Conservation (phyloP, 2,888 invertebrate species). For the Rhabditophanes sp. region DNA sequence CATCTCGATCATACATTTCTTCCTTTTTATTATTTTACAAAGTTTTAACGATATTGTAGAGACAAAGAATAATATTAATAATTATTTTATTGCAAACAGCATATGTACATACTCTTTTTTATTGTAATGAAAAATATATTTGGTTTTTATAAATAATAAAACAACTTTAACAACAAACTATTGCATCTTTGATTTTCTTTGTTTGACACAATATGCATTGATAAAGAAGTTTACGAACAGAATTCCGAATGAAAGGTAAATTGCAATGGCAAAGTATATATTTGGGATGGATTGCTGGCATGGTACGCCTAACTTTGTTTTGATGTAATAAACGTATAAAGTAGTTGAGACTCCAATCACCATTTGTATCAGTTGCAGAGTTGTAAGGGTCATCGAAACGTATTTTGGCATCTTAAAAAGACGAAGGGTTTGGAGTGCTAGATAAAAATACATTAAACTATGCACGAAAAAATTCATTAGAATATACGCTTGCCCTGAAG, state of each 20-base stretch:
- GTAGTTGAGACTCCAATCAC: conserved; percentile 36
- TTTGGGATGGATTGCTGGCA: conserved; percentile 39
- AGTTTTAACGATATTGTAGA: no score
- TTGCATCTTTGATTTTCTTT: no score
- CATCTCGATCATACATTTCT: no score
- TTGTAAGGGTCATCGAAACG: conserved; percentile 39
- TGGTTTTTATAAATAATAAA: no score
- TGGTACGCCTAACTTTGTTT: no score
- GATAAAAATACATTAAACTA: conserved; percentile 50
- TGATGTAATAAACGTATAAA: conserved; percentile 28
- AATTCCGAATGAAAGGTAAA: conserved; percentile 36
- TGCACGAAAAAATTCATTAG: conserved; percentile 50
- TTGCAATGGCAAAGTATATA: conserved; percentile 32
- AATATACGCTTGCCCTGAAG: conserved; percentile 40
- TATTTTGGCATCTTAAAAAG: conserved; percentile 50
- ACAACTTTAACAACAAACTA: no score
- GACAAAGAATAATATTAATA: no score
- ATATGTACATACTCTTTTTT: no score
- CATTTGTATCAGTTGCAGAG: conserved; percentile 39
- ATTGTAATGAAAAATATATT: no score
- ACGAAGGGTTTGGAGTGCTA: conserved; percentile 46
- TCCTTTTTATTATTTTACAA: no score
- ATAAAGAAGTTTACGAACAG: conserved; percentile 37
- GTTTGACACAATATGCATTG: conserved; percentile 26
- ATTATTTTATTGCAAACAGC: no score